A percentile compares a stretch with the other conserved stretches of the same genome.
Evolutionary conservation across 2,113 vertebrate genomes (phyloP).

Genomic region (Protobothrops flavoviridis): DNA sequence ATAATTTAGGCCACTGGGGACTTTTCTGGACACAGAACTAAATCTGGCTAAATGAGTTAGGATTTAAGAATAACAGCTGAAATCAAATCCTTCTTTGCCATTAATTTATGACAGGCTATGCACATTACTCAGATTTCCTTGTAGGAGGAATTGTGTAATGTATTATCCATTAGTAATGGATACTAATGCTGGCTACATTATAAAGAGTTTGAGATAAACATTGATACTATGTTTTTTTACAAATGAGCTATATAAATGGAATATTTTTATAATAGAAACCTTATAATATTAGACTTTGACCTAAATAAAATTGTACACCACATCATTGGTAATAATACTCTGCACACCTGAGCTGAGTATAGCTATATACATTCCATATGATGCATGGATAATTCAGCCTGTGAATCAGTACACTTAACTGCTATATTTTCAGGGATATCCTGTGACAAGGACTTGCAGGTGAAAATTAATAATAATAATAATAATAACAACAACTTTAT

Average conservation of each 20-base stretch:
- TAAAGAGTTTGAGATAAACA: neutral
- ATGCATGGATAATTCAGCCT: neutral
- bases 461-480: neutral
- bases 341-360: neutral
- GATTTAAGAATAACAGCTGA: neutral
- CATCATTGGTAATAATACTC: neutral
- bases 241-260: neutral
- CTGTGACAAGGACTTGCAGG: neutral
- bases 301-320: neutral
- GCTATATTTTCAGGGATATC: neutral
- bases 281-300: neutral
- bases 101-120: neutral
- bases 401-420: neutral
- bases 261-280: neutral
- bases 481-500: too few relatives aligned
- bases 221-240: neutral
- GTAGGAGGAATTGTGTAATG: neutral
- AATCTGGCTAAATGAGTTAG: neutral
- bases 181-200: neutral
- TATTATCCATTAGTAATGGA: neutral
- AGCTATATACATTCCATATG: neutral
- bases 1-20: neutral
- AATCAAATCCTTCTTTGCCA: neutral
- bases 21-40: neutral
- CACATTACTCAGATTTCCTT: neutral